A percentile compares a stretch with the other conserved stretches of the same genome.
Evolutionary conservation across 2,888 invertebrate species (phyloP).

Genomic region (Ectropis crepuscularia): DNA sequence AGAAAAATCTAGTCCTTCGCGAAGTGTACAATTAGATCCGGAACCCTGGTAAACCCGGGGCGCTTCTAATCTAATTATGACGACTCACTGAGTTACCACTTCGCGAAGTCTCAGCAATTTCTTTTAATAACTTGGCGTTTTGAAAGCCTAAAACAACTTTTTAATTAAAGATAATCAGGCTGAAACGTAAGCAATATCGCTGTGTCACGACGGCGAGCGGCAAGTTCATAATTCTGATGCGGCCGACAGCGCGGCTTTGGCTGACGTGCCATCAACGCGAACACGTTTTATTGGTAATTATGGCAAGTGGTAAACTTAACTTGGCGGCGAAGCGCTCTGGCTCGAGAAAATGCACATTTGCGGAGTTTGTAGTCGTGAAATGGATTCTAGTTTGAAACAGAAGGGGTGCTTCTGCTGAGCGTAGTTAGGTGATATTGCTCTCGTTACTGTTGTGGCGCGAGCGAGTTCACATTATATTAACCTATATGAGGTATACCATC

Average conservation of each 20-base stretch:
- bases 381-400: slow-evolving; percentile 80
- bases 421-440: slow-evolving; percentile 76
- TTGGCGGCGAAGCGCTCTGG: slow-evolving; percentile 64
- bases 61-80: slow-evolving; percentile 75
- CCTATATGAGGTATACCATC: slow-evolving; percentile 49
- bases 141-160: slow-evolving; percentile 77
- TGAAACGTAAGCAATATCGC: slow-evolving; percentile 74
- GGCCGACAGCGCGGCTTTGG: slow-evolving; percentile 48
- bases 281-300: slow-evolving; percentile 79
- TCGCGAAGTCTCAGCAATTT: slow-evolving; percentile 70
- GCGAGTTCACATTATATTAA: slow-evolving; percentile 59
- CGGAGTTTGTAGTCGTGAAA: slow-evolving; percentile 74
- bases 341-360: slow-evolving; percentile 74
- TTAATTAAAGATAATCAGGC: slow-evolving; percentile 80
- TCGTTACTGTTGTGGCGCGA: slow-evolving; percentile 68
- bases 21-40: slow-evolving; percentile 44
- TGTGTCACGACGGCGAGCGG: slow-evolving; percentile 67
- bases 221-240: slow-evolving; percentile 72
- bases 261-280: slow-evolving; percentile 66
- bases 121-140: slow-evolving; percentile 76
- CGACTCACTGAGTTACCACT: slow-evolving; percentile 73
- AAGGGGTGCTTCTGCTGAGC: slow-evolving; percentile 69
- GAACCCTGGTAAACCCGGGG: slow-evolving; percentile 59
- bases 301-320: slow-evolving; percentile 75
- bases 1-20: slow-evolving; percentile 43